Base-by-base conservation (phyloP, 2,888 invertebrate genomes). In the Meliscaeva auricollis region DNA sequence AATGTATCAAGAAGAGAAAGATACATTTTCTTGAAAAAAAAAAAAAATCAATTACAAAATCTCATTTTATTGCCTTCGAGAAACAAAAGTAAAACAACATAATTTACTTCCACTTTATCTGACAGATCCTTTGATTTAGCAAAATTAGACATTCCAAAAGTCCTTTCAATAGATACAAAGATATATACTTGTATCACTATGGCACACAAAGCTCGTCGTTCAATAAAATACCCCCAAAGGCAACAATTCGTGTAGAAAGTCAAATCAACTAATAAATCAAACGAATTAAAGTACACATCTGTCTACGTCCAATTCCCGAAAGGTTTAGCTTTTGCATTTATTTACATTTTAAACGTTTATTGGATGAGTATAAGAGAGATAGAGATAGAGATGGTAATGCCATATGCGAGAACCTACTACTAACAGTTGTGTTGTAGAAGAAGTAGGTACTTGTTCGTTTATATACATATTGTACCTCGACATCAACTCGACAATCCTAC, bases 241-340 rank as follows among this genome's bases (percentile, higher is more conserved):
- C 64, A 64, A 46, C 64, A 64, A 64, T 64, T 64, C 46, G 41
- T 46, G 26, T 46, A 64, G 46, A 64, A 64, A 46, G 15, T 64
- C 64, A 35, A 66, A 30, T 66, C 66, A 35, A 66, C 44, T 66
- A 66, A 66, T 46, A 66, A 46, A 50, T 66, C 66, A 66, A 35
- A 66, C 66, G 66, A 66, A 66, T 50, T 50, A 50, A 66, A 66
- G 35, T 66, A 66, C 66, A 66, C 66, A 66, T 66, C 66, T 66
- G 66, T 50, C 48, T 50, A 66, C 35, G 48, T 66, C 48, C 66
- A 66, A 66, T 66, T 50, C 66, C 66, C 66, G 20, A 66, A 66
- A 50, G 50, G 66, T 66, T 66, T 50, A 66, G 48, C 48, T 58
- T 64, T 66, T 66, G 66, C 66, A 50, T 38, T 58, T 66, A 66